phyloP scores from a whole-genome alignment of 1,140 invertebrate species.

The Sipha flava region DNA sequence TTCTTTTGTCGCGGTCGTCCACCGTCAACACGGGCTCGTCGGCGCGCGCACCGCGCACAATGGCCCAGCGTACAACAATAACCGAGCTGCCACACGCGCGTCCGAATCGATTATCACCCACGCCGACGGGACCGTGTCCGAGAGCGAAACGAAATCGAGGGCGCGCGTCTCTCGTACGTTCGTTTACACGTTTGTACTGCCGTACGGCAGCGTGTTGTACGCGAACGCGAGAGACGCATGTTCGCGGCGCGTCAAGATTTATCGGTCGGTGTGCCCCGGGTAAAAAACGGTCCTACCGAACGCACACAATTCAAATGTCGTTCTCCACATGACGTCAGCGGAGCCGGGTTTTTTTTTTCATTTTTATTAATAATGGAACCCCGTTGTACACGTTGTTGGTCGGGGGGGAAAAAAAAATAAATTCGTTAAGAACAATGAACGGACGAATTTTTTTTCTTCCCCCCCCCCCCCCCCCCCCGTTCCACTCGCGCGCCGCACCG shows the following conservation, averaged over 20 bases:
- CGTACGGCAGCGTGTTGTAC: no score
- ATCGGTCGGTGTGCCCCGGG: neutral
- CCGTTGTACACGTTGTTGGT: no score
- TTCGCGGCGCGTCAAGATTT: slow-evolving; percentile 23
- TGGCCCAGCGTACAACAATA: no score
- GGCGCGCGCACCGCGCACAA: no score
- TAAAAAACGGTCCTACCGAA: slow-evolving; percentile 26
- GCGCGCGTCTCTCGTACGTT: no score
- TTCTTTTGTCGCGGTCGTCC: no score
- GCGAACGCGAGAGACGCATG: neutral
- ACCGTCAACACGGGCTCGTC: no score
- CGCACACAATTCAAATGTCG: slow-evolving; percentile 24
- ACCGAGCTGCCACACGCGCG: no score
- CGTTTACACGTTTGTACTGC: no score
- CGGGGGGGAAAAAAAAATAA: slow-evolving; percentile 10
- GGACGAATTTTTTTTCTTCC: slow-evolving; percentile 1
- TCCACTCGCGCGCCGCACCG: no score
- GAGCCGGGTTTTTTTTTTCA: neutral
- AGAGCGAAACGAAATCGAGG: neutral
- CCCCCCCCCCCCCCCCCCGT: neutral
- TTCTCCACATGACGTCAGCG: slow-evolving; percentile 24
- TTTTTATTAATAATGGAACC: slow-evolving; percentile 20
- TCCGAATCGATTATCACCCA: slow-evolving; percentile 30
- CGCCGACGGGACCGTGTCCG: neutral
- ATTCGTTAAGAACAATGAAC: slow-evolving; percentile 27